Evolutionary conservation across 2,797 vertebrate genomes (phyloP).

Genomic region (Tolypeutes matacus): DNA sequence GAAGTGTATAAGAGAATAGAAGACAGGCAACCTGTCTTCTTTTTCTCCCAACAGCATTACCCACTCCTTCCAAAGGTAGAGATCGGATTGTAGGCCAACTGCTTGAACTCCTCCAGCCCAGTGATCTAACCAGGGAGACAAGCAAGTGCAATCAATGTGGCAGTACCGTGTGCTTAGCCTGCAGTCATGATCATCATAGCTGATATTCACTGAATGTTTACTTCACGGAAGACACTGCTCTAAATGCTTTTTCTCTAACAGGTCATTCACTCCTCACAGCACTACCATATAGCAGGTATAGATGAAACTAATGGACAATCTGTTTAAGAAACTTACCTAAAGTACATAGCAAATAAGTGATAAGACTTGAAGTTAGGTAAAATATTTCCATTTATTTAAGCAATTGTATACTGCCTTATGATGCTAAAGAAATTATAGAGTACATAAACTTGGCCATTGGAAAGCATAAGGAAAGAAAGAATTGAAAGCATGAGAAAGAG

Average conservation of each 20-base stretch:
- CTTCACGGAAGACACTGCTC: not conserved
- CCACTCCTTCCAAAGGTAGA: not conserved
- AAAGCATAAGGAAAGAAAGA: not conserved
- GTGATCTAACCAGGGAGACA: not conserved
- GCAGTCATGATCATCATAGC: not conserved
- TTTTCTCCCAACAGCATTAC: not conserved
- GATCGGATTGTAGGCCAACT: not conserved
- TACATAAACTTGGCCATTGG: not conserved
- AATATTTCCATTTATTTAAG: not conserved
- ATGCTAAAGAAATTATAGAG: not conserved
- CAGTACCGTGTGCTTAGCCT: not conserved
- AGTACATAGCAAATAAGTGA: not conserved
- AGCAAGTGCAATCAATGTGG: not conserved
- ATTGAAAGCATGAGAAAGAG: no score
- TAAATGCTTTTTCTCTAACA: not conserved
- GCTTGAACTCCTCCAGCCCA: not conserved
- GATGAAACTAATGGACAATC: not conserved
- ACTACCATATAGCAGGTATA: not conserved
- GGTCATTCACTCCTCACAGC: not conserved
- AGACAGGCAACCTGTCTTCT: not conserved
- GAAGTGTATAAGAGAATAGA: not conserved
- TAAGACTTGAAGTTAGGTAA: not conserved
- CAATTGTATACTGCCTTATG: not conserved
- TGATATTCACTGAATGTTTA: not conserved
- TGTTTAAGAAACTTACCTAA: not conserved